A percentile compares a stretch with the other conserved stretches of the same genome.
These are phyloP conservation scores for Gymnothorax javanicus DNA, from an alignment of 2,797 vertebrate genomes.

Conservation along the genomic window DNA sequence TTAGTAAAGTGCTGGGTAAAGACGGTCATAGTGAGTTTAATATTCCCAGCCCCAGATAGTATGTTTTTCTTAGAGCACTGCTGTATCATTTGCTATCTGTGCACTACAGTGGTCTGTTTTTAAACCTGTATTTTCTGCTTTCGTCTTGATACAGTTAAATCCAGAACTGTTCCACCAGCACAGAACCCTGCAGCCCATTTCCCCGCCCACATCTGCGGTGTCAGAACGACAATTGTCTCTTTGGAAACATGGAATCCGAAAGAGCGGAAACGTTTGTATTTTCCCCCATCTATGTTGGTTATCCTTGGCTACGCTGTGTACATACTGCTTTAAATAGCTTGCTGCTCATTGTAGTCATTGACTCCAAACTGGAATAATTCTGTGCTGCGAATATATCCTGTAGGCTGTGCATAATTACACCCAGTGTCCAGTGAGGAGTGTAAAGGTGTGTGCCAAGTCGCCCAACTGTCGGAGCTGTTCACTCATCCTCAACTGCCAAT, in stretches of 20 bases:
- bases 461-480: slow-evolving; percentile 98
- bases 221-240: not conserved
- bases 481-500: slow-evolving; percentile 94
- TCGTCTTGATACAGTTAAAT: not conserved
- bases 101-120: not conserved
- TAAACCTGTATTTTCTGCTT: not conserved
- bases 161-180: slow-evolving; percentile 15
- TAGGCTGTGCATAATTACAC: slow-evolving; percentile 94
- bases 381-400: not conserved
- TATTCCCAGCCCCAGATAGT: not conserved
- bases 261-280: slow-evolving; percentile 7
- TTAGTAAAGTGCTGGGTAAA: not conserved
- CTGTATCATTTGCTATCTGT: not conserved
- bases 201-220: not conserved
- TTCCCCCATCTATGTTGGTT: not conserved
- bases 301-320: not conserved
- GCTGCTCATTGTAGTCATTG: not conserved
- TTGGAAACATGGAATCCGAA: slow-evolving; percentile 4
- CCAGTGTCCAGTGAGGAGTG: slow-evolving; percentile 88
- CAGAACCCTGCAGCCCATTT: not conserved
- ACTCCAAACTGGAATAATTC: not conserved
- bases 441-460: slow-evolving; percentile 95
- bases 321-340: not conserved
- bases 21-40: not conserved
- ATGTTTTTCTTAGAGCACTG: not conserved